phyloP scores from a whole-genome alignment of 2,888 invertebrate species.

The Caenorhabditis doughertyi region DNA sequence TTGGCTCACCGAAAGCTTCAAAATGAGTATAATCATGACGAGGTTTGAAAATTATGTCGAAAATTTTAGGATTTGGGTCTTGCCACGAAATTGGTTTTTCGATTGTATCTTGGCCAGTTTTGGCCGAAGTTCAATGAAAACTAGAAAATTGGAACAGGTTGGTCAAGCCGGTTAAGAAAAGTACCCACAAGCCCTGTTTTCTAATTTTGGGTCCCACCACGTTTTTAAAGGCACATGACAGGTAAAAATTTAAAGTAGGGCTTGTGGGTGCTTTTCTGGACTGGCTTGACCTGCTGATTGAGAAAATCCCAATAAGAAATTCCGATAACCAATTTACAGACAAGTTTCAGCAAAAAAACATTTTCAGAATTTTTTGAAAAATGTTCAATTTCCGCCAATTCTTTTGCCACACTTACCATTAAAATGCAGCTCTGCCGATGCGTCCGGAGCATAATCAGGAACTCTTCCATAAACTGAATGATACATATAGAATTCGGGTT shows the following conservation, averaged over 20 bases:
- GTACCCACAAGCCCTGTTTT: neutral
- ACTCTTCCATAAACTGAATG: constrained; percentile 81
- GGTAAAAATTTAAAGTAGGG: neutral
- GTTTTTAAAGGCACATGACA: neutral
- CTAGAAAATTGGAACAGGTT: neutral
- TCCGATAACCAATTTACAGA: neutral
- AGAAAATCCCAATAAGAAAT: neutral
- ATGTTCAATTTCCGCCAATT: neutral
- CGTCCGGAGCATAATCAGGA: constrained; percentile 79
- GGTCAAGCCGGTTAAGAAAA: neutral
- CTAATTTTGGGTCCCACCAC: neutral
- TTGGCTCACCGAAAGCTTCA: neutral
- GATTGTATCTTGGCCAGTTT: neutral
- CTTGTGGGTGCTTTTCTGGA: neutral
- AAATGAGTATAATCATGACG: constrained; percentile 7
- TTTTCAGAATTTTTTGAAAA: neutral
- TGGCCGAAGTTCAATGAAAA: neutral
- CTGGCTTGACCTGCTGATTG: neutral
- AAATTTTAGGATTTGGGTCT: neutral
- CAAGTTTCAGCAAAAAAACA: neutral
- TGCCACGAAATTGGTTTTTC: neutral
- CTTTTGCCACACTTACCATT: constrained; percentile 56
- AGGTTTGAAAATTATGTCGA: neutral
- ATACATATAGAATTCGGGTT: constrained; percentile 82
- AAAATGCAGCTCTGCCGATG: constrained; percentile 76